phyloP scores from a whole-genome alignment of 2,113 vertebrate species.

The Sarotherodon lohbergeri region DNA sequence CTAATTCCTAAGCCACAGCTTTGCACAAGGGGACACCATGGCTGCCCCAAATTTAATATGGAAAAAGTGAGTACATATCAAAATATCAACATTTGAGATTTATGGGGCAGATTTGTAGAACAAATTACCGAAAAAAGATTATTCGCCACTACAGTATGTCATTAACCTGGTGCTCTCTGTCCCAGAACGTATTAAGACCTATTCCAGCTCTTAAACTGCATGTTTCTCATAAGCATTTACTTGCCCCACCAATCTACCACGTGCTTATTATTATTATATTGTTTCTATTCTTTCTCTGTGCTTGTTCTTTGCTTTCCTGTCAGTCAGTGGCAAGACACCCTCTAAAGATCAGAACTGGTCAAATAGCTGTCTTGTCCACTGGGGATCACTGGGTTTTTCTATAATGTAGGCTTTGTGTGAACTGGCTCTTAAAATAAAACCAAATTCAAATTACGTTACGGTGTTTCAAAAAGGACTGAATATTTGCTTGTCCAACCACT shows the following conservation, averaged over 20 bases:
- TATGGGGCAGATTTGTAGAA: background rate
- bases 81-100: background rate
- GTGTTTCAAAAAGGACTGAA: background rate
- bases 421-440: background rate
- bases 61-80: background rate
- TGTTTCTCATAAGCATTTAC: background rate
- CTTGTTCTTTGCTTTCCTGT: background rate
- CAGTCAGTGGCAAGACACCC: background rate
- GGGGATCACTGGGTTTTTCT: background rate
- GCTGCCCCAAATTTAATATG: background rate
- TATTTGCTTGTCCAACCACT: background rate
- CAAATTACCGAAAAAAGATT: background rate
- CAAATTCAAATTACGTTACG: background rate
- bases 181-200: background rate
- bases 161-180: background rate
- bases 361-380: background rate
- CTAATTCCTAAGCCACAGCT: background rate
- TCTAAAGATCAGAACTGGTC: background rate
- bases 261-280: background rate
- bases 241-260: background rate
- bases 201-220: background rate
- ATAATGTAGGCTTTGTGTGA: background rate
- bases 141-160: background rate
- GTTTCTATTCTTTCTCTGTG: background rate
- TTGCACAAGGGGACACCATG: background rate